Base-by-base conservation (phyloP, 2,888 invertebrate genomes). In the Lithophane socia region DNA sequence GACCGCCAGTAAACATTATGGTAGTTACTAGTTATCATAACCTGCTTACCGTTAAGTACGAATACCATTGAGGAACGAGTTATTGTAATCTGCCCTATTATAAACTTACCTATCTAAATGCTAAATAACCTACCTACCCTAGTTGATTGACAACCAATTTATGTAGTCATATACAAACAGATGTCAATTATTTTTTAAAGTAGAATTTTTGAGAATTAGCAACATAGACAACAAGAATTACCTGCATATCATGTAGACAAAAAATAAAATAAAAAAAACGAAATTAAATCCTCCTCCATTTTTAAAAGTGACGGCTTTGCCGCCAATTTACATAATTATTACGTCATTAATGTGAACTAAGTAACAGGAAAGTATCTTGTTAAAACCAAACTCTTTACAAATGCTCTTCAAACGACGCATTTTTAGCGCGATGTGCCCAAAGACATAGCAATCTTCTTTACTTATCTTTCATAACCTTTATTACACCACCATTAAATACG, bases 1-100 rank as follows among this genome's bases (percentile, higher is more conserved):
- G 63, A 64, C 61, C 16, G 60, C 47, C 71, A 42, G 21, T 61
- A 42, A 64, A 63, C 12, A 75, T 37, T 44, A 37, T 24, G 56
- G 24, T 67, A 56, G 24, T 76, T 85, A 76, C 47, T 73, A 58
- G 52, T 82, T 85, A 79, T 49, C 79, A 86, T 86, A 84, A 86
- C 79, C 73, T 63, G 84, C 29, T 72, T 13, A 5, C 12, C 21
- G 10, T 52, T 64, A 54, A 49, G 69, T 60, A 52, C 49, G 42
- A 73, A 73, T 75, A 56, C 65, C 54, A 63, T 37, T 76, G 52
- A 72, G 37, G 18, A 69, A 83, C 86, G 37, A 29, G 86, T 79
- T 76, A 78, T 78, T 85, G 64, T 73, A 73, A 75, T 75, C 72
- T 75, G 42, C 52, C 64, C 21, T 69, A 65, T 63, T 70, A 52